These are phyloP conservation scores for Nemopilema nomurai DNA, from an alignment of 30 jellyfish, hydroid and myxozoan species.

Conservation along the genomic window DNA sequence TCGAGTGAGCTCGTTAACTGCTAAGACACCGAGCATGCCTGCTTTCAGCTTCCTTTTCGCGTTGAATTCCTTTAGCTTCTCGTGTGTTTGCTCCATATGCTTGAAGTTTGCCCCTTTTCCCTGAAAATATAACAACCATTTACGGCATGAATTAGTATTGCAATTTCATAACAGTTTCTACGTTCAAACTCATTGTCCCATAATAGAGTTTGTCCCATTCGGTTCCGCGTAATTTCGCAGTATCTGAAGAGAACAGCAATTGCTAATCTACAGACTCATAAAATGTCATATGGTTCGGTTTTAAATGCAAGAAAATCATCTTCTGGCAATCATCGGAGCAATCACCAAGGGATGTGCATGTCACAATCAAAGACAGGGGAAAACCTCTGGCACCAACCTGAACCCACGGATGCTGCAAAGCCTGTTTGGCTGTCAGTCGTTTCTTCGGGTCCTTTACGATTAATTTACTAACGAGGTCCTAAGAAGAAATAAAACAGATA, in stretches of 20 bases:
- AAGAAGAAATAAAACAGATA: neutral
- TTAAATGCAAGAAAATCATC: too few relatives aligned
- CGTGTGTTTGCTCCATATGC: slow-evolving; percentile 94
- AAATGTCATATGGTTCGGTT: too few relatives aligned
- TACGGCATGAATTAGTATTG: neutral
- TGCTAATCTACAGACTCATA: too few relatives aligned
- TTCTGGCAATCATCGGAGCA: too few relatives aligned
- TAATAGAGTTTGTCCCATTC: too few relatives aligned
- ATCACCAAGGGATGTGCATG: too few relatives aligned
- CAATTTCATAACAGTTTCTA: too few relatives aligned
- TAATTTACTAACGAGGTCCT: slow-evolving; percentile 88
- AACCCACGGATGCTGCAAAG: slow-evolving; percentile 96
- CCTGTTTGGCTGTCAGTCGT: slow-evolving; percentile 90
- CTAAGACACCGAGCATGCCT: slow-evolving; percentile 92
- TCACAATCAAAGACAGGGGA: neutral
- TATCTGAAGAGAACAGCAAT: too few relatives aligned
- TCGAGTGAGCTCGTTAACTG: slow-evolving; percentile 77
- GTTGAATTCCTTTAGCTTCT: slow-evolving; percentile 85
- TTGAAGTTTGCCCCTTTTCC: slow-evolving; percentile 90
- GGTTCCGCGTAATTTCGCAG: too few relatives aligned
- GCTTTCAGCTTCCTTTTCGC: slow-evolving; percentile 90
- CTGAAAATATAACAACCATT: slow-evolving; percentile 4
- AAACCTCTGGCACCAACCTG: slow-evolving; percentile 58
- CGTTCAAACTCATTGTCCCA: too few relatives aligned
- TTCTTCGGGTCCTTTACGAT: slow-evolving; percentile 87